A percentile compares a stretch with the other conserved stretches of the same genome.
These are phyloP conservation scores for Pseudorectes ferrugineus DNA, from an alignment of 2,113 vertebrate genomes.

Conservation along the genomic window DNA sequence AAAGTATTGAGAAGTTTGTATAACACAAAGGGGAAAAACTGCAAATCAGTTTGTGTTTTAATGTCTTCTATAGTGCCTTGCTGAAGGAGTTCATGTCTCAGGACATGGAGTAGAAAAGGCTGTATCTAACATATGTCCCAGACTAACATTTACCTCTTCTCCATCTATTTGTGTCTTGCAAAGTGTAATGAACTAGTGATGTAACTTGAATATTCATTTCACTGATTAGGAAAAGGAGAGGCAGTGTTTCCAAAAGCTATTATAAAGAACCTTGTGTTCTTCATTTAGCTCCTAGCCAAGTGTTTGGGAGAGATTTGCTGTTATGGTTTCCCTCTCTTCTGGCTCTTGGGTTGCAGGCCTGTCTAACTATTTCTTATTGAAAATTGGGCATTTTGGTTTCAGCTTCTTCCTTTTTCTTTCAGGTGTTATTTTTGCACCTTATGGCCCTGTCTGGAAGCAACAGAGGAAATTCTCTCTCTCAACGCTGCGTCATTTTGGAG, in stretches of 20 bases:
- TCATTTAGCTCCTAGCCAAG: background rate
- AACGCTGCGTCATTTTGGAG: constrained; percentile 86
- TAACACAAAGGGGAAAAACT: background rate
- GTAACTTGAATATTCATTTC: background rate
- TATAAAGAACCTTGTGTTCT: background rate
- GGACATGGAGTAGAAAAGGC: background rate
- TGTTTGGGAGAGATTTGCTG: background rate
- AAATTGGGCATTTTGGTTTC: background rate
- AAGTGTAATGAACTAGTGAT: background rate
- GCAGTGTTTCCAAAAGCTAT: background rate
- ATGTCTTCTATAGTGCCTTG: background rate
- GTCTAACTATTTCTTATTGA: background rate
- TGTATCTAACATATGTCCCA: background rate
- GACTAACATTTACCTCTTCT: background rate
- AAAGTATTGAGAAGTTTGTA: background rate
- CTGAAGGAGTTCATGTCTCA: background rate
- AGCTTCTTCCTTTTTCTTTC: background rate
- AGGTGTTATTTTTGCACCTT: constrained; percentile 95
- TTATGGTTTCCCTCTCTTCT: background rate
- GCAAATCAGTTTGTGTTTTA: background rate
- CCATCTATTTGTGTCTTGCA: background rate
- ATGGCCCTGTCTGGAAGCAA: constrained; percentile 86
- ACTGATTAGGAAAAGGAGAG: background rate
- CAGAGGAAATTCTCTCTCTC: constrained; percentile 92
- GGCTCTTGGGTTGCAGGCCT: background rate